Percentiles rank a stretch among this genome's conserved stretches.
Conservation (phyloP, 2,113 vertebrate species). For the Ondatra zibethicus region DNA sequence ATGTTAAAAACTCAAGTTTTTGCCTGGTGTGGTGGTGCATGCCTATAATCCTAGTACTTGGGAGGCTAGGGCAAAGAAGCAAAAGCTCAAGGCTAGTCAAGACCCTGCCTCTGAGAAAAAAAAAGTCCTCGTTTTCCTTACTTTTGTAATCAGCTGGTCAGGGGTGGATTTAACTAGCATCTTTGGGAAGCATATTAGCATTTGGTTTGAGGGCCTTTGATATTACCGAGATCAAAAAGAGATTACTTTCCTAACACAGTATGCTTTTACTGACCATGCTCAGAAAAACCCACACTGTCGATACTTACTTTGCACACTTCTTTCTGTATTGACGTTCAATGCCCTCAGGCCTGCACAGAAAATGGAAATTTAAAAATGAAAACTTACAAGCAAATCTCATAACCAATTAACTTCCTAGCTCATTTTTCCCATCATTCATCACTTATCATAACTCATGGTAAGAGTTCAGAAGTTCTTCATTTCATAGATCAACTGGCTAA, state of each 20-base stretch:
- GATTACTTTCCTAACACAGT: slow-evolving; percentile 36
- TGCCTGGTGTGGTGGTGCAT: not conserved
- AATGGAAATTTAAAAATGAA: slow-evolving; percentile 37
- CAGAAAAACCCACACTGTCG: not conserved
- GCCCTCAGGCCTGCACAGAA: slow-evolving; percentile 90
- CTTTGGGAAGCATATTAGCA: not conserved
- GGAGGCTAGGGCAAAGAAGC: not conserved
- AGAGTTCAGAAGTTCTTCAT: not conserved
- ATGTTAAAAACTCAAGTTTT: not conserved
- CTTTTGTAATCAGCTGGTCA: slow-evolving; percentile 14
- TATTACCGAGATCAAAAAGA: not conserved
- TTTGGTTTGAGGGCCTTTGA: slow-evolving; percentile 11
- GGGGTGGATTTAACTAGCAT: not conserved
- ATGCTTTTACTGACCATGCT: not conserved
- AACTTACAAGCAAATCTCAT: not conserved
- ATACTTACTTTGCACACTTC: slow-evolving; percentile 96
- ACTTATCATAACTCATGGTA: not conserved
- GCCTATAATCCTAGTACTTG: not conserved
- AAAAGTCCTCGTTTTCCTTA: not conserved
- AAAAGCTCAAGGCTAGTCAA: not conserved
- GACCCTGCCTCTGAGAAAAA: not conserved
- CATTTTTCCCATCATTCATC: slow-evolving; percentile 1
- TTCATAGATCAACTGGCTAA: not conserved
- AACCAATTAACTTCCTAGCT: not conserved
- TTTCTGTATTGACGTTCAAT: slow-evolving; percentile 97